Evolutionary conservation across 2,888 invertebrate genomes (phyloP), one percentile per base, ranked within the genome.

Genomic region (Drosophila mulleri): DNA sequence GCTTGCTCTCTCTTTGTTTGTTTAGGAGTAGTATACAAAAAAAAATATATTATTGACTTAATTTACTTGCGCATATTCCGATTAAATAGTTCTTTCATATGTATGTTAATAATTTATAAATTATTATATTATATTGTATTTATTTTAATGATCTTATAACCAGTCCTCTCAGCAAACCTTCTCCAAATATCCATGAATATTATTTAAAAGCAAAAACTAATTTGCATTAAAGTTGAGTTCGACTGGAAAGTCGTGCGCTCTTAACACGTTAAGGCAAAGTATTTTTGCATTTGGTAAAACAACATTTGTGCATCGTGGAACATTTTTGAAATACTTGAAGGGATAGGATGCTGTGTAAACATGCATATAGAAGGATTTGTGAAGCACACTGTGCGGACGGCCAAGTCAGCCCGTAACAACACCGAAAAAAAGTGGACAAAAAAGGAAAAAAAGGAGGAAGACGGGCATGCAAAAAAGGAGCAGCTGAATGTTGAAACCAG

Each of bases 401-500:
- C 72, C 52, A 61, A 78, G 73, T 59, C 45, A 57, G 60, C 53
- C 60, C 68, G 68, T 78, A 58, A 62, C 61, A 68, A 75, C 59
- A 62, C 59, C 48, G 39, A 59, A 59, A 48, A 58, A 29, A 57
- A 32, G 16, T 23, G 23, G 39, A 54, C 20, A 18, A n/a, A 52
- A 18, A 41, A 45, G 20, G 6, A 26, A 23, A 35, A 37, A 11
- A 37, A 59, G 47, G n/a, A 69, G 56, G 35, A 60, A 52, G 53
- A 52, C 57, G 60, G 45, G 56, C 58, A 66, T 57, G 62, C 42
- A 67, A 72, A 72, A 75, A 75, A 79, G 75, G 78, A 83, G 74
- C 80, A 86, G 88, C 82, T 84, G 84, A 89, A 89, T 89, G 90
- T 80, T 86, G 74, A 89, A 85, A 90, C 87, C 90, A 90, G 90